phyloP scores from a whole-genome alignment of 2,888 invertebrate species.

The Nysson spinosus region DNA sequence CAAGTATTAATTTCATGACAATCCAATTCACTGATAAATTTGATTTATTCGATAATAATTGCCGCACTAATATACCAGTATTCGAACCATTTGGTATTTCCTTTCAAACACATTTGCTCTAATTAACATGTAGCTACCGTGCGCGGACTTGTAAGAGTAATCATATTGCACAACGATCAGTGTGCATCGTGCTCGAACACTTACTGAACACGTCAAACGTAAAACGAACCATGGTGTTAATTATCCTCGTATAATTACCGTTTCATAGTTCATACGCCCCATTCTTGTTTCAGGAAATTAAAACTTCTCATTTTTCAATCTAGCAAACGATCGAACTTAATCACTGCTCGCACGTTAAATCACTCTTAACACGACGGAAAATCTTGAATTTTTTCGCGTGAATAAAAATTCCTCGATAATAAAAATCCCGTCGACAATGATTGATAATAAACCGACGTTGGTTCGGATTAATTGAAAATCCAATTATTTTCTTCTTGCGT shows the following conservation, averaged over 20 bases:
- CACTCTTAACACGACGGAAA: too few relatives aligned
- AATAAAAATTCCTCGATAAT: too few relatives aligned
- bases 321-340: too few relatives aligned
- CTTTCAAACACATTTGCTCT: constrained; percentile 24
- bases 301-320: constrained; percentile 7
- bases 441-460: too few relatives aligned
- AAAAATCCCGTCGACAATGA: too few relatives aligned
- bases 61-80: constrained; percentile 9
- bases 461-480: too few relatives aligned
- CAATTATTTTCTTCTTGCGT: too few relatives aligned
- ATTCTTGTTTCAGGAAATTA: constrained; percentile 29
- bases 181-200: constrained; percentile 22
- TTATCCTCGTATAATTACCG: constrained; percentile 45
- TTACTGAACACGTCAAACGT: constrained; percentile 16
- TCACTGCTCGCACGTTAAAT: too few relatives aligned
- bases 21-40: too few relatives aligned
- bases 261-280: constrained; percentile 9
- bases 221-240: constrained; percentile 49
- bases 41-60: too few relatives aligned
- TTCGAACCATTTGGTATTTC: not conserved
- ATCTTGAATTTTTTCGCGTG: too few relatives aligned
- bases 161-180: constrained; percentile 39
- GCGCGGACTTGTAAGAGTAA: constrained; percentile 41
- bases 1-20: too few relatives aligned
- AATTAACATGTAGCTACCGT: constrained; percentile 50